phyloP scores from a whole-genome alignment of 2,888 invertebrate species.

The Macrosoma leucophasiata region DNA sequence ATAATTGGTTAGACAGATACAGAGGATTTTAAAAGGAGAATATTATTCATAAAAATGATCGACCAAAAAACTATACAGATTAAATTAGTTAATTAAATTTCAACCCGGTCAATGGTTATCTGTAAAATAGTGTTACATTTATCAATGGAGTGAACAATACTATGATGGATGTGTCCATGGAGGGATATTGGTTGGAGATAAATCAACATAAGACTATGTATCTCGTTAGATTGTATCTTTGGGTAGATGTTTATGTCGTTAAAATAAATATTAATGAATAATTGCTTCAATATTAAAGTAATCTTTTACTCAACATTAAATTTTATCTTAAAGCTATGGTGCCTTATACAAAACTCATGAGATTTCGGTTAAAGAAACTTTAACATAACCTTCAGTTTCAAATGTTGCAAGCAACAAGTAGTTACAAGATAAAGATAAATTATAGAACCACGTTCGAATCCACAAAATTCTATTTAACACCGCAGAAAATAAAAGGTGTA shows the following conservation, averaged over 20 bases:
- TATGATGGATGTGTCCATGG: slow-evolving; percentile 61
- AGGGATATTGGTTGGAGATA: slow-evolving; percentile 28
- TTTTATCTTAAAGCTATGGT: no score
- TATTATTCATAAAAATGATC: no score
- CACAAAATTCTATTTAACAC: slow-evolving; percentile 45
- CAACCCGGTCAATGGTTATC: slow-evolving; percentile 33
- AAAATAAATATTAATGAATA: no score
- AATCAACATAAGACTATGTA: slow-evolving; percentile 17
- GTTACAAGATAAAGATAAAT: no score
- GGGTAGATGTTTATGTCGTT: slow-evolving; percentile 17
- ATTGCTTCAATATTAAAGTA: no score
- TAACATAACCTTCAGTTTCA: no score
- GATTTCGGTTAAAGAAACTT: no score
- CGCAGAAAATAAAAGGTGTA: slow-evolving; percentile 54
- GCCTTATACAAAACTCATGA: no score
- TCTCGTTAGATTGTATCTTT: slow-evolving; percentile 21
- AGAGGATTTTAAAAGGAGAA: no score
- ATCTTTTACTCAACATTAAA: no score
- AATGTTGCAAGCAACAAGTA: no score
- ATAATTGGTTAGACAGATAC: no score
- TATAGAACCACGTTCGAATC: slow-evolving; percentile 36
- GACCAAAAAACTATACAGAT: not conserved
- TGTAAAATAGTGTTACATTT: slow-evolving; percentile 44
- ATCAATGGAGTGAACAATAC: slow-evolving; percentile 61
- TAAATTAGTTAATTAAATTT: slow-evolving; percentile 28